Conservation (phyloP, 2,888 invertebrate genomes). For the Protula sp. region DNA sequence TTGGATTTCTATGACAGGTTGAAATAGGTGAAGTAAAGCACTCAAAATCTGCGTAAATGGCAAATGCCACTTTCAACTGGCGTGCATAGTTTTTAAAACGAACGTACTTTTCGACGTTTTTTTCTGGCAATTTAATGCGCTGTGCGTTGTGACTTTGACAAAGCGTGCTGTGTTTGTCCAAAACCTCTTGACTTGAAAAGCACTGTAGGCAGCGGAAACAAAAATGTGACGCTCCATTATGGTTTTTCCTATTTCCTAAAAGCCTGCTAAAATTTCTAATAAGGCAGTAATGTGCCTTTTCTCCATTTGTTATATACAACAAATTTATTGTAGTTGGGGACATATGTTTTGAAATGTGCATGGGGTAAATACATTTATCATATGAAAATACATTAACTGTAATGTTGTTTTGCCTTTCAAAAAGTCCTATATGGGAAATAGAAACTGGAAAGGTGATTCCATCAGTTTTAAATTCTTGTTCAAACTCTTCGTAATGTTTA, state of each 20-base stretch:
- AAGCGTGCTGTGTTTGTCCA: conserved; percentile 1
- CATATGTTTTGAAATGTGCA: conserved; percentile 10
- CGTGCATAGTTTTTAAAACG: no score
- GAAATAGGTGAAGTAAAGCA: background rate
- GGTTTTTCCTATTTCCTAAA: background rate
- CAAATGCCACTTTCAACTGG: background rate
- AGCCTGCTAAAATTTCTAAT: conserved; percentile 13
- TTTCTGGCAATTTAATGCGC: background rate
- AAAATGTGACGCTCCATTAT: background rate
- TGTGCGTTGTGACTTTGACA: background rate
- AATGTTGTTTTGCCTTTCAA: conserved; percentile 17
- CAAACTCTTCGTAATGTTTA: conserved; percentile 8
- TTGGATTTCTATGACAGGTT: background rate
- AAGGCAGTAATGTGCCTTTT: conserved; percentile 14
- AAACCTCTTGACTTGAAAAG: conserved; percentile 5
- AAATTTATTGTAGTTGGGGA: conserved; percentile 7
- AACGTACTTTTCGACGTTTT: no score
- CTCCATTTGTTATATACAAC: conserved; percentile 7
- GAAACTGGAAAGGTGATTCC: conserved; percentile 13
- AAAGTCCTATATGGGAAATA: conserved; percentile 8
- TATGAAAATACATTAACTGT: conserved; percentile 16
- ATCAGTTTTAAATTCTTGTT: conserved; percentile 6
- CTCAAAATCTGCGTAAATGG: conserved; percentile 5
- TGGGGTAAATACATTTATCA: conserved; percentile 12
- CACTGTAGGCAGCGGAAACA: conserved; percentile 15